Conservation (phyloP, 2,113 vertebrate genomes). For the Alaudala cheleensis region DNA sequence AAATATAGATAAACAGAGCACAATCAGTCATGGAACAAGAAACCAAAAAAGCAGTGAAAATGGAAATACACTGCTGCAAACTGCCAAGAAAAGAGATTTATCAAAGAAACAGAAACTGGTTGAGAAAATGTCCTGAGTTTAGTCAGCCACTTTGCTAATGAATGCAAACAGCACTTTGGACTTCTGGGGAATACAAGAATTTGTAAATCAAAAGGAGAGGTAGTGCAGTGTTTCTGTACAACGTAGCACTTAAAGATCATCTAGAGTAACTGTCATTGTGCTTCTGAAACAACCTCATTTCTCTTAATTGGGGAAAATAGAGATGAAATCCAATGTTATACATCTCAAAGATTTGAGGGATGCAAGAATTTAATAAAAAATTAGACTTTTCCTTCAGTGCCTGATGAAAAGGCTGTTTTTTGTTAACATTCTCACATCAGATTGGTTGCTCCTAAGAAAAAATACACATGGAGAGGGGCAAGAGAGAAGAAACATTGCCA, state of each 20-base stretch:
- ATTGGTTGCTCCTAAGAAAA: neutral
- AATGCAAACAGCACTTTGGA: neutral
- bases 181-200: neutral
- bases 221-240: neutral
- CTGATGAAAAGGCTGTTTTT: neutral
- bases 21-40: neutral
- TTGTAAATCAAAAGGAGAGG: neutral
- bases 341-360: neutral
- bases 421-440: neutral
- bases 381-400: neutral
- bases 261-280: neutral
- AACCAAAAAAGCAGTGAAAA: constrained; percentile 28
- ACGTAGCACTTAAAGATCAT: neutral
- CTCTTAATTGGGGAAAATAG: neutral
- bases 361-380: neutral
- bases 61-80: neutral
- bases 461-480: rapidly evolving
- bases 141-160: neutral
- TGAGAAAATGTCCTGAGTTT: neutral
- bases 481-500: neutral
- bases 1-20: constrained; percentile 13
- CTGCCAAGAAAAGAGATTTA: neutral
- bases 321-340: neutral
- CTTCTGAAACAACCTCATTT: neutral
- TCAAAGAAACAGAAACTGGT: neutral